Percentiles rank a stretch among this genome's conserved stretches.
Evolutionary conservation across 2,797 vertebrate genomes (phyloP).

Genomic region (Gallinago nigripennis): DNA sequence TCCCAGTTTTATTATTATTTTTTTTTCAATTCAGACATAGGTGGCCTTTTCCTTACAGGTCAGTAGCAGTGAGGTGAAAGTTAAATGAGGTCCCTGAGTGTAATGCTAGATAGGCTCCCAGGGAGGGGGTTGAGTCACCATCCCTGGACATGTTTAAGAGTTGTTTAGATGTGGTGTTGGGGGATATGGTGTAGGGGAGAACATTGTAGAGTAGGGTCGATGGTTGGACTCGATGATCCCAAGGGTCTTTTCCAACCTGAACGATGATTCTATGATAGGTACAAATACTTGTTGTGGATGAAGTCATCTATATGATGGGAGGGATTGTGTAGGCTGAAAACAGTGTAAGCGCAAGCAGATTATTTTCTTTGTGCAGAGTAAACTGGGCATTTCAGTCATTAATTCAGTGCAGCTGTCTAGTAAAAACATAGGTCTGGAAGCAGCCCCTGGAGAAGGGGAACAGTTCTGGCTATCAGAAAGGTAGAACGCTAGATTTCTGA

Average conservation of each 20-base stretch:
- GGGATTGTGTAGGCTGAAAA: background rate
- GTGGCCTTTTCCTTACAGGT: background rate
- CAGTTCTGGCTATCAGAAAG: background rate
- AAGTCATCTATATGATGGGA: fast-evolving
- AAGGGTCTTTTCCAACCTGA: too few species aligned
- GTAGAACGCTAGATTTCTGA: background rate
- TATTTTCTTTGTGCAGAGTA: background rate
- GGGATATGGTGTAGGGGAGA: too few species aligned
- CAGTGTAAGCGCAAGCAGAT: background rate
- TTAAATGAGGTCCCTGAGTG: background rate
- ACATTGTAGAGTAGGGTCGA: too few species aligned
- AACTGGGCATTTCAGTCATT: background rate
- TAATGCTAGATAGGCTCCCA: background rate
- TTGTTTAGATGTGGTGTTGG: too few species aligned
- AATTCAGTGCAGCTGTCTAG: background rate
- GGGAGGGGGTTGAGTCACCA: too few species aligned
- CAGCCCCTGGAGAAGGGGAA: background rate
- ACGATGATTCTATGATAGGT: background rate
- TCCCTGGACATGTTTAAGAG: too few species aligned
- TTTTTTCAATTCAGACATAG: background rate
- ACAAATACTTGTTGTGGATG: background rate
- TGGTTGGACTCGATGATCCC: too few species aligned
- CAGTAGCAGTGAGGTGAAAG: background rate
- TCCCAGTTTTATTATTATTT: background rate
- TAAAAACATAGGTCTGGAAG: background rate